A percentile compares a stretch with the other conserved stretches of the same genome.
These are phyloP conservation scores for Catocala fraxini DNA, from an alignment of 2,888 invertebrate species.

Conservation along the genomic window DNA sequence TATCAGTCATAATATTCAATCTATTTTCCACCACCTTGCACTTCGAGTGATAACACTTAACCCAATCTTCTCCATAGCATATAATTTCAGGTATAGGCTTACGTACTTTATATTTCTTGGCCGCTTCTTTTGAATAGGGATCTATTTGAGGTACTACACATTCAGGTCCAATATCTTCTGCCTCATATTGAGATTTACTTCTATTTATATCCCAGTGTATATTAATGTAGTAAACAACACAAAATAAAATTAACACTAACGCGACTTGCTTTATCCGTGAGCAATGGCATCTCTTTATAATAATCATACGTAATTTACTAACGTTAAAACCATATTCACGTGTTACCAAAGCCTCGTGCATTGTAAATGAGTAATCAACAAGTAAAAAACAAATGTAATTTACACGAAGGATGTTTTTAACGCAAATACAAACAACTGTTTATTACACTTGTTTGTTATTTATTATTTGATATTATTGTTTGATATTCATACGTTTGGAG, in stretches of 20 bases:
- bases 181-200: background rate
- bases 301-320: background rate
- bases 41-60: conserved; percentile 57
- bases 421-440: too few species aligned
- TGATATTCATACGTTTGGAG: too few species aligned
- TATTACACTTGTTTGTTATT: too few species aligned
- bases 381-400: too few species aligned
- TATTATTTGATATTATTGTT: too few species aligned
- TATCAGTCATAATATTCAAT: conserved; percentile 59
- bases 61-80: background rate
- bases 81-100: background rate
- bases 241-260: background rate
- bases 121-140: background rate
- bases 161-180: background rate
- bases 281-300: background rate
- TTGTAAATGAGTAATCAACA: too few species aligned
- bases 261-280: background rate
- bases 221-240: background rate
- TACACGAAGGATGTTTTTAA: too few species aligned
- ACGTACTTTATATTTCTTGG: background rate
- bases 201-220: background rate
- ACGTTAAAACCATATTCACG: too few species aligned
- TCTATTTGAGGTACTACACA: background rate
- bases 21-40: conserved; percentile 67
- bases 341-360: too few species aligned